phyloP scores from a whole-genome alignment of 2,113 vertebrate species.

The Prionailurus viverrinus region DNA sequence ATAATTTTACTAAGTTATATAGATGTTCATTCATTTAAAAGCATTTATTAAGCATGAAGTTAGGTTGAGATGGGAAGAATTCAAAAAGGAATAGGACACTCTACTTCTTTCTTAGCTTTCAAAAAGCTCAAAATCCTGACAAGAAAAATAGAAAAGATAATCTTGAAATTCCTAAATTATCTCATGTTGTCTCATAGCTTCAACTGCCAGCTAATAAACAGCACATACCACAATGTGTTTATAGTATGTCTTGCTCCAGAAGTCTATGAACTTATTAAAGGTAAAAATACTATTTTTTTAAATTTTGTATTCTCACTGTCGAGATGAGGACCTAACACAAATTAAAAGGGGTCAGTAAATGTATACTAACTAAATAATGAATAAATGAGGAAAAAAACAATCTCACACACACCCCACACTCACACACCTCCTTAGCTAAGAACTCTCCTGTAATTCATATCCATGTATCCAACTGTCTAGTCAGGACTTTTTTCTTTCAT shows the following conservation, averaged over 20 bases:
- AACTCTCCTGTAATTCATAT: constrained; percentile 13
- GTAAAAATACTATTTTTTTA: neutral
- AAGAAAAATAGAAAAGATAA: constrained; percentile 45
- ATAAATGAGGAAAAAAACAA: constrained; percentile 22
- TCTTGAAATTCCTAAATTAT: constrained; percentile 39
- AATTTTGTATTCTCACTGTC: neutral
- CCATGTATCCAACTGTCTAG: neutral
- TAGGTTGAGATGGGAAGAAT: constrained; percentile 6
- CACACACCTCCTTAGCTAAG: neutral
- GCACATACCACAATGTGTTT: neutral
- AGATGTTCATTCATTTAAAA: constrained; percentile 25
- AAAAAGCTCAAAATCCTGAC: neutral
- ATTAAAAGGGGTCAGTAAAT: neutral
- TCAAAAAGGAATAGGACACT: neutral
- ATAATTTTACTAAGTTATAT: constrained; percentile 32
- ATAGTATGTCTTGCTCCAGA: neutral
- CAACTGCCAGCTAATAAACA: neutral
- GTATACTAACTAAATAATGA: constrained; percentile 41
- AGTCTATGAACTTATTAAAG: neutral
- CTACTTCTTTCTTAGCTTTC: neutral
- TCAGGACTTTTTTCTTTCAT: neutral
- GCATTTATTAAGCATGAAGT: neutral
- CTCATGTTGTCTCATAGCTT: constrained; percentile 28
- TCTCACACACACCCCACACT: neutral
- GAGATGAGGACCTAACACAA: neutral